phyloP scores from a whole-genome alignment of 1,140 invertebrate species.

The Anastatus disparis region DNA sequence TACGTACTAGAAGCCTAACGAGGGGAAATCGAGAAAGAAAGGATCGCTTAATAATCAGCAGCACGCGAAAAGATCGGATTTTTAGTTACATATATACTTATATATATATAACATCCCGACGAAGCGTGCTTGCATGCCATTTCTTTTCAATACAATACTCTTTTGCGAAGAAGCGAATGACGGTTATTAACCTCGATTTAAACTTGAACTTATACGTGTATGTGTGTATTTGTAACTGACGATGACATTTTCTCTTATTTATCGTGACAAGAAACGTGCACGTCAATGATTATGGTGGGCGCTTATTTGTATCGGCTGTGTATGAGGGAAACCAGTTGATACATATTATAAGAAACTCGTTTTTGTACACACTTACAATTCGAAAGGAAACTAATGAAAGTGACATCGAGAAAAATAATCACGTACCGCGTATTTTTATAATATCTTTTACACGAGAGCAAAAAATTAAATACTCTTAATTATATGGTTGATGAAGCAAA shows the following conservation, averaged over 20 bases:
- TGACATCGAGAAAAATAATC: slow-evolving; percentile 1
- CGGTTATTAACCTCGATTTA: slow-evolving; percentile 29
- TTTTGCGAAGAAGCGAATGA: neutral
- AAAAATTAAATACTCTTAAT: neutral
- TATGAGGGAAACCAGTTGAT: neutral
- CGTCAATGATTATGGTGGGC: neutral
- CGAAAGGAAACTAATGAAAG: slow-evolving; percentile 8
- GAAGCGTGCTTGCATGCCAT: slow-evolving; percentile 38
- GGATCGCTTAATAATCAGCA: slow-evolving; percentile 40
- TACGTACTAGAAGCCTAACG: neutral
- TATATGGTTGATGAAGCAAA: too few relatives aligned
- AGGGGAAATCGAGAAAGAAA: slow-evolving; percentile 32
- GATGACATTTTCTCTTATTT: slow-evolving; percentile 19
- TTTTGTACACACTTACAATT: neutral
- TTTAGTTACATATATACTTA: too few relatives aligned
- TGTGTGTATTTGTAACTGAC: too few relatives aligned
- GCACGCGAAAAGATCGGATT: slow-evolving; percentile 31
- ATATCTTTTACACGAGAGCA: neutral
- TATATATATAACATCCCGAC: too few relatives aligned
- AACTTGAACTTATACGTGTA: slow-evolving; percentile 9
- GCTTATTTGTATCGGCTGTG: neutral
- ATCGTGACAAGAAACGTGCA: neutral
- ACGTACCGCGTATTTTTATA: neutral
- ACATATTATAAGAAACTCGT: too few relatives aligned
- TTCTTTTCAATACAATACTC: neutral